phyloP scores from a whole-genome alignment of 1,140 invertebrate species.

The Penaeus indicus region DNA sequence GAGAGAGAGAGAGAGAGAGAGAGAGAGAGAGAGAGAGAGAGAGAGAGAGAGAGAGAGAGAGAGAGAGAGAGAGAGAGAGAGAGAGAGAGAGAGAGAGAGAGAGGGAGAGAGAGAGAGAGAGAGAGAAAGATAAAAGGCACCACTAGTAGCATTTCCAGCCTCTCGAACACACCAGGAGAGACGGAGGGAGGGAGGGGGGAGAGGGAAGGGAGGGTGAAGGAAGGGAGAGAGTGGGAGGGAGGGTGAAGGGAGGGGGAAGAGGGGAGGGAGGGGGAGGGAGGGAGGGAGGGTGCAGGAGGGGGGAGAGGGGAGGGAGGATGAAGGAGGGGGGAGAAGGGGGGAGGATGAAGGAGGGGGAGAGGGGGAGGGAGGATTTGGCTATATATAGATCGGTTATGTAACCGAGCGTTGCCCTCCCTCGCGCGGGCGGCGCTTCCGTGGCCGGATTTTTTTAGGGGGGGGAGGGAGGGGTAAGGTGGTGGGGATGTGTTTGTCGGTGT shows the following conservation, averaged over 20 bases:
- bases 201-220: background rate
- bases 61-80: no score
- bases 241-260: background rate
- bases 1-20: no score
- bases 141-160: background rate
- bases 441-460: no score
- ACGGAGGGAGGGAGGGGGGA: background rate
- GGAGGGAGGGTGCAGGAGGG: background rate
- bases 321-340: background rate
- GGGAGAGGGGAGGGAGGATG: background rate
- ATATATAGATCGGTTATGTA: no score
- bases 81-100: no score
- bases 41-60: no score
- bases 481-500: no score
- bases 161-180: background rate
- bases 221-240: background rate
- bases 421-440: no score
- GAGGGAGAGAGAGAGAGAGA: background rate
- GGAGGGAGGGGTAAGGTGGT: no score
- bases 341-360: background rate
- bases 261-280: background rate
- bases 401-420: no score
- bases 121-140: background rate
- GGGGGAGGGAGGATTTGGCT: background rate
- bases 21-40: no score